These are phyloP conservation scores for Brenthis hecate DNA, from an alignment of 2,888 invertebrate species.

Conservation along the genomic window DNA sequence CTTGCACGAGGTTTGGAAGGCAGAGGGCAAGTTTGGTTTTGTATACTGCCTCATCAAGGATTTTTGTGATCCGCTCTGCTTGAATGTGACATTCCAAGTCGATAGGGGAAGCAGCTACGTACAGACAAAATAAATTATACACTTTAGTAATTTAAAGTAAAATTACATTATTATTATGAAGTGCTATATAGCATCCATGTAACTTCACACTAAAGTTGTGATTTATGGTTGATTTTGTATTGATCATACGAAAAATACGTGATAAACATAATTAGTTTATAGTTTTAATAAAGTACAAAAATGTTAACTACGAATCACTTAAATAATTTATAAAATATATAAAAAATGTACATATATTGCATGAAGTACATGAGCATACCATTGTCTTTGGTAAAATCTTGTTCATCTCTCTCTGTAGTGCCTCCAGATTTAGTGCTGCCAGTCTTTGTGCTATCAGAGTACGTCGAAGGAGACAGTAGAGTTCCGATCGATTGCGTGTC, in stretches of 20 bases:
- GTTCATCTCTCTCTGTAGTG: slow-evolving; percentile 48
- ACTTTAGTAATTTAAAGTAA: background rate
- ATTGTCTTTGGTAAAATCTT: slow-evolving; percentile 67
- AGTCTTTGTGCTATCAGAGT: slow-evolving; percentile 60
- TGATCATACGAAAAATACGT: too few species aligned
- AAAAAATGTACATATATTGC: too few species aligned
- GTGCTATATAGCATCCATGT: too few species aligned
- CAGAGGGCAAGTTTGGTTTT: slow-evolving; percentile 74
- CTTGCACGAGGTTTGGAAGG: slow-evolving; percentile 64
- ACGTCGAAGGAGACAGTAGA: slow-evolving; percentile 58
- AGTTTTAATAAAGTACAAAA: too few species aligned
- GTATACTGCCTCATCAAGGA: slow-evolving; percentile 73
- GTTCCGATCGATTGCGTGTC: slow-evolving; percentile 56
- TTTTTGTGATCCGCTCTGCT: slow-evolving; percentile 77
- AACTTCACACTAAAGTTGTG: too few species aligned
- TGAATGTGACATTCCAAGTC: slow-evolving; percentile 80
- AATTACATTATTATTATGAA: too few species aligned
- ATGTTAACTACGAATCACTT: too few species aligned
- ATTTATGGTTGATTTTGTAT: too few species aligned
- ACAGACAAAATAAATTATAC: background rate
- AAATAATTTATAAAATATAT: too few species aligned
- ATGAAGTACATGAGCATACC: slow-evolving; percentile 46
- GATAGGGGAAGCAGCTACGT: slow-evolving; percentile 65
- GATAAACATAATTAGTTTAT: too few species aligned
- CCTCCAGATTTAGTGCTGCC: slow-evolving; percentile 54